phyloP scores from a whole-genome alignment of 2,888 invertebrate genomes.

The Cheilosia vulpina region DNA sequence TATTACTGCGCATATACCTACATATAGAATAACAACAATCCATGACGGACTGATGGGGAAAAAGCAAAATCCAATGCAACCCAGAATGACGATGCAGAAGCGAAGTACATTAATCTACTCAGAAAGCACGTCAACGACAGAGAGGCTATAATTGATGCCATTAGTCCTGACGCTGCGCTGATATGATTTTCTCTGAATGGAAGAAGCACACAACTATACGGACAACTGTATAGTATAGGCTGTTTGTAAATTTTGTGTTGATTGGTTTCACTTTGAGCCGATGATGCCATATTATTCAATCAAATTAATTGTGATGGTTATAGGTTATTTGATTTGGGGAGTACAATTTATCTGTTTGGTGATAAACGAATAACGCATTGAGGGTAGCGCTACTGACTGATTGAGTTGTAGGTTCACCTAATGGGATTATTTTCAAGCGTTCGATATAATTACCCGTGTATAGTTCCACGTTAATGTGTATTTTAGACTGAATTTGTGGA shows the following conservation, averaged over 20 bases:
- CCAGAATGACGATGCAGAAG: slow-evolving; percentile 38
- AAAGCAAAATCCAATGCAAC: slow-evolving; percentile 54
- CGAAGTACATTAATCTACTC: slow-evolving; percentile 57
- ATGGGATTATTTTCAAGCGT: slow-evolving; percentile 2
- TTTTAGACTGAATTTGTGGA: neutral
- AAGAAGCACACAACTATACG: neutral
- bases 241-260: slow-evolving; percentile 53
- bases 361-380: slow-evolving; percentile 28
- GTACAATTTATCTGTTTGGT: slow-evolving; percentile 33
- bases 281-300: slow-evolving; percentile 45
- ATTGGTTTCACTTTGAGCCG: slow-evolving; percentile 41
- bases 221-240: neutral
- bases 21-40: neutral
- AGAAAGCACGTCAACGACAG: slow-evolving; percentile 47
- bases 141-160: slow-evolving; percentile 42
- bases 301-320: slow-evolving; percentile 55
- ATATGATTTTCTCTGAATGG: slow-evolving; percentile 15
- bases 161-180: slow-evolving; percentile 22
- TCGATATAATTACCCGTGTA: neutral
- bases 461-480: neutral
- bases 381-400: neutral
- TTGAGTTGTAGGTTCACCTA: too few species aligned
- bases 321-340: slow-evolving; percentile 37
- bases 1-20: slow-evolving; percentile 1
- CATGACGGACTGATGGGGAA: slow-evolving; percentile 8